A percentile compares a stretch with the other conserved stretches of the same genome.
phyloP scores from a whole-genome alignment of 1,140 invertebrate species.

The Eufriesea mexicana region DNA sequence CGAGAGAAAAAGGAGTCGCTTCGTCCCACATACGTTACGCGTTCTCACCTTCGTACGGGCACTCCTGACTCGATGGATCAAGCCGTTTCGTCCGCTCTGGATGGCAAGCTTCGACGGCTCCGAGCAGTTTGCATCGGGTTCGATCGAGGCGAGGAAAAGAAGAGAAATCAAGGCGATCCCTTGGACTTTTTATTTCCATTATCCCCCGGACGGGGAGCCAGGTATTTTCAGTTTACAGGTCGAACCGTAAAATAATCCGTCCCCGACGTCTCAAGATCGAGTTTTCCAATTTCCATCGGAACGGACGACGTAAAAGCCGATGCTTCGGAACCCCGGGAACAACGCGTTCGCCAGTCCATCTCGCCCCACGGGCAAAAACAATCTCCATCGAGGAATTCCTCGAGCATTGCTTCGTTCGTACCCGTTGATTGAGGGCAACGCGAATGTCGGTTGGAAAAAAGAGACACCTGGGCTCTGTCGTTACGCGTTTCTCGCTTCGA shows the following conservation, averaged over 20 bases:
- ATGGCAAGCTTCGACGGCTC: no score
- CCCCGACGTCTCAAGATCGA: background rate
- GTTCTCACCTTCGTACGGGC: no score
- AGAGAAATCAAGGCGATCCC: background rate
- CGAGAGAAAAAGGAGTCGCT: background rate
- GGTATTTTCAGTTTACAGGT: background rate
- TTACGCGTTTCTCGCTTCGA: conserved; percentile 31
- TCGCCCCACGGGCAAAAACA: conserved; percentile 12
- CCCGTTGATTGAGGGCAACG: background rate
- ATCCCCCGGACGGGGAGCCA: background rate
- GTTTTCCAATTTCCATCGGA: conserved; percentile 35
- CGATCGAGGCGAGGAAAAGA: background rate
- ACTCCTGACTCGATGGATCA: conserved; percentile 1
- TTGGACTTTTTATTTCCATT: background rate
- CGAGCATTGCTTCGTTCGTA: background rate
- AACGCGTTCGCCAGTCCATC: conserved; percentile 26
- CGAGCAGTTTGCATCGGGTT: background rate
- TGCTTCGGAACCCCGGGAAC: background rate
- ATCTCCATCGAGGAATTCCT: conserved; percentile 14
- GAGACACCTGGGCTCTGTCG: conserved; percentile 45
- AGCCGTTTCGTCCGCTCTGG: background rate
- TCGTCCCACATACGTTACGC: no score
- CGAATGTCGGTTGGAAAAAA: background rate
- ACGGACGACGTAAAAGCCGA: conserved; percentile 33
- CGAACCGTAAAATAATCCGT: background rate